These are phyloP conservation scores for Porphyrio hochstetteri DNA, from an alignment of 2,113 vertebrate species.

Conservation along the genomic window DNA sequence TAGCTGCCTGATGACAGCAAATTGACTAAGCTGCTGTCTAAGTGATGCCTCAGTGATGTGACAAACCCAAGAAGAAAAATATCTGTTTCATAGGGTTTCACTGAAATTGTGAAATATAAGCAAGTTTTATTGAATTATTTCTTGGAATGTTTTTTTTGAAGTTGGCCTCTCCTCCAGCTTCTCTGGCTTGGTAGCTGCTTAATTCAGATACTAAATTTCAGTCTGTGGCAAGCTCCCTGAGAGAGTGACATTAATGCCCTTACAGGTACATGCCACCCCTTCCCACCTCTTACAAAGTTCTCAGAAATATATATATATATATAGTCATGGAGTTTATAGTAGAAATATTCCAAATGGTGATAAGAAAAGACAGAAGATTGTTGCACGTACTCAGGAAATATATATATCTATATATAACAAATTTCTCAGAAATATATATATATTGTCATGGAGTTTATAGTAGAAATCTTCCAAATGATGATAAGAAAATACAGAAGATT, in stretches of 20 bases:
- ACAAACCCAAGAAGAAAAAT: not conserved
- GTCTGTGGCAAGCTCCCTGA: not conserved
- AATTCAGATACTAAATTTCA: not conserved
- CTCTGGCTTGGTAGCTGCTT: not conserved
- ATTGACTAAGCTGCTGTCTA: not conserved
- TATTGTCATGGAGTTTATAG: not conserved
- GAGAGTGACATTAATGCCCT: not conserved
- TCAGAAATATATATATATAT: not conserved
- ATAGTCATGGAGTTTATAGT: not conserved
- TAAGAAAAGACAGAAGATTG: not conserved
- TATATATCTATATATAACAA: no score
- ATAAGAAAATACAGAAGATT: not conserved
- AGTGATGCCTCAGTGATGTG: not conserved
- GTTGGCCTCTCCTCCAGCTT: not conserved
- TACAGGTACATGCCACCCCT: not conserved
- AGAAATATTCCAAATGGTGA: not conserved
- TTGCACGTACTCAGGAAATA: not conserved
- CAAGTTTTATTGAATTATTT: not conserved
- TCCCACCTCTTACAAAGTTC: not conserved
- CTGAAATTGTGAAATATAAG: not conserved
- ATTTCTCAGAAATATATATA: not conserved
- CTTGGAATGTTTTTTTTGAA: not conserved
- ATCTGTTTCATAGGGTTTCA: not conserved
- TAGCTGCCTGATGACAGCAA: not conserved
- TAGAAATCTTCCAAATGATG: not conserved